A percentile compares a stretch with the other conserved stretches of the same genome.
Evolutionary conservation across 2,113 vertebrate genomes (phyloP).

Genomic region (Illadopsis cleaveri): DNA sequence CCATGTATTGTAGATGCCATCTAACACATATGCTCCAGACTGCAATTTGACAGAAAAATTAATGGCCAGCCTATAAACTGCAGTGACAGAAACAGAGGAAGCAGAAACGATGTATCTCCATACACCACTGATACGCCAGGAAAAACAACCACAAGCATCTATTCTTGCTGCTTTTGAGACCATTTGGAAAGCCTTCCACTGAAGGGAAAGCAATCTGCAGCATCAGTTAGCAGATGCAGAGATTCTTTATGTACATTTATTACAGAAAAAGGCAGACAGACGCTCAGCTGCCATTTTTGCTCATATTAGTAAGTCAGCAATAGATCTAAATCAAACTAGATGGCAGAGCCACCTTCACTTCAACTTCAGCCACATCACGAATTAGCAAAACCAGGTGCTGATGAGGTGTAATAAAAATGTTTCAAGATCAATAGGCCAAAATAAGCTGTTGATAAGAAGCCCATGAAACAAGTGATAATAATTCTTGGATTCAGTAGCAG

Average conservation of each 20-base stretch:
- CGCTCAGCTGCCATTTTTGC: neutral
- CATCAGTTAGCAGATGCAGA: slow-evolving; percentile 1
- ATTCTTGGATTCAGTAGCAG: neutral
- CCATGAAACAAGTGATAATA: neutral
- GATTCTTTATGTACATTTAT: neutral
- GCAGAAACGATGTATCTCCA: neutral
- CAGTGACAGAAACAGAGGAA: slow-evolving; percentile 1
- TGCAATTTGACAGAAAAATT: slow-evolving; percentile 12
- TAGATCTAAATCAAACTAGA: slow-evolving; percentile 12
- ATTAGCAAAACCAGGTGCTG: neutral
- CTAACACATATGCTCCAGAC: neutral
- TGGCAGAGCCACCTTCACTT: neutral
- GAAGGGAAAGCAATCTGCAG: neutral
- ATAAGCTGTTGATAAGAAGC: neutral
- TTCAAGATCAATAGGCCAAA: neutral
- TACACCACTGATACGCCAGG: neutral
- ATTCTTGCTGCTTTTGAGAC: neutral
- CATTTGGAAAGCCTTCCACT: neutral
- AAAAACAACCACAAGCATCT: neutral
- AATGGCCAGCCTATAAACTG: neutral
- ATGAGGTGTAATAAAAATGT: neutral
- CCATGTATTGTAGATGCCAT: neutral
- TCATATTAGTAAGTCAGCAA: slow-evolving; percentile 6
- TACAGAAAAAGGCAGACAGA: neutral
- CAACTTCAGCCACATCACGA: neutral